Evolutionary conservation across 2,797 vertebrate genomes (phyloP), one percentile per base, ranked within the genome.

Genomic region (Leptoclinus maculatus): DNA sequence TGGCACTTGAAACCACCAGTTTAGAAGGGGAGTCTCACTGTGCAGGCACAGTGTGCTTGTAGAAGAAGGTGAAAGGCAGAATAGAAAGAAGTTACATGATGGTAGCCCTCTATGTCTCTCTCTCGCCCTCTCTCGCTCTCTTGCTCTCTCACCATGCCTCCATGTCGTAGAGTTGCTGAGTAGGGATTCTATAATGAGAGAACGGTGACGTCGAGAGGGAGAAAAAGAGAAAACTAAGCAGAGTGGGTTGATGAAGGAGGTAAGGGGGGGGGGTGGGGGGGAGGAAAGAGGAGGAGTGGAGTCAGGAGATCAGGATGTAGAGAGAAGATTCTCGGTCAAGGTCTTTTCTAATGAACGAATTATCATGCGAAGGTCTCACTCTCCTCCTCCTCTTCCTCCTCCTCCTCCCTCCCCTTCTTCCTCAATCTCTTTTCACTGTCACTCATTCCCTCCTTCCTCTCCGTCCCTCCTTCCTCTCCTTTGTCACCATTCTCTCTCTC

Each of bases 311-410:
- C 88, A 83, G 81, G 78, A 84, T 76, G 80, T 79, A 78, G 76
- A 86, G 74, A 83, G 79, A 87, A 84, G 83, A 90, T 88, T 91
- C 84, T 87, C 74, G 74, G 89, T 91, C 93, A 93, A 94, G 93
- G 93, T 93, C 92, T 92, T 89, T 89, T 63, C 82, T 92, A 93
- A 92, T 93, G 92, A 94, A 92, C 66, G 32, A 92, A 93, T 94
- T 92, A 92, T 92, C 86, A 93, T 93, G 89, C 89, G 84, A 77
- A 85, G 87, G 85, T 90, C 84, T 85, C 53, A 54, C 78, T 82
- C 78, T 66, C 70, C 54, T 25, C 77, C 62, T 54, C 71, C 64
- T 21, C 43, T 21, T 47, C 51, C 76, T n/a, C 29, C 29, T 19
- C 21, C 17, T 60, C 76, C 66, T 53, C 70, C 67, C 43, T 47